Evolutionary conservation across 1,140 invertebrate genomes (phyloP).

Genomic region (Apis cerana): DNA sequence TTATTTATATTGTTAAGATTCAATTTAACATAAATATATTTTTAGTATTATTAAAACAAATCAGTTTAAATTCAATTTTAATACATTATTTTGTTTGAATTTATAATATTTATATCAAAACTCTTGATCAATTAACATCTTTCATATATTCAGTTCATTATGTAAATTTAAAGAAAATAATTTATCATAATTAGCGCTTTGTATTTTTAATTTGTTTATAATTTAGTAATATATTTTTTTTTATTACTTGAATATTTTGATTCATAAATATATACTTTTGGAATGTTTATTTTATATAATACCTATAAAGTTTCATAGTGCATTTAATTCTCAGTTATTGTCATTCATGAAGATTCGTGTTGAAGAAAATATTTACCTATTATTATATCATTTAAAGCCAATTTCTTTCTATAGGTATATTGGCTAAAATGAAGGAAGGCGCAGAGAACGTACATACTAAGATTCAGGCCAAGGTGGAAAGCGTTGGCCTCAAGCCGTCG

Average conservation of each 20-base stretch:
- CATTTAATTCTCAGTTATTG: slow-evolving; percentile 23
- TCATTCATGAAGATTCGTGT: slow-evolving; percentile 42
- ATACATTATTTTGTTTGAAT: neutral
- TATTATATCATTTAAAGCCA: slow-evolving; percentile 50
- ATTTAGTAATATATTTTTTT: neutral
- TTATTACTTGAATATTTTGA: neutral
- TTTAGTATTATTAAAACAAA: neutral
- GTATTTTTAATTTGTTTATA: neutral
- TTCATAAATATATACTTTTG: neutral
- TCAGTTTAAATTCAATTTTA: neutral
- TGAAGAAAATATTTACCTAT: neutral
- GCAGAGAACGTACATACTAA: slow-evolving; percentile 96
- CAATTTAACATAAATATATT: neutral
- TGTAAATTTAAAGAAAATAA: neutral
- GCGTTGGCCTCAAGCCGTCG: slow-evolving; percentile 82
- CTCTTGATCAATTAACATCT: slow-evolving; percentile 5
- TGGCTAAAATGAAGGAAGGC: slow-evolving; percentile 97
- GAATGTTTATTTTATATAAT: slow-evolving; percentile 18
- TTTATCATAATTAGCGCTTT: neutral
- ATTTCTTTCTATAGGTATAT: slow-evolving; percentile 86
- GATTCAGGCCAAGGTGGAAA: slow-evolving; percentile 95
- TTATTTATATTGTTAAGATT: neutral
- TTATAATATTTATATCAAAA: neutral
- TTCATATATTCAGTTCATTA: neutral
- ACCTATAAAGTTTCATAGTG: neutral